These are phyloP conservation scores for Masnerella sp. DNA, from an alignment of 2,888 invertebrate species.

Conservation along the genomic window DNA sequence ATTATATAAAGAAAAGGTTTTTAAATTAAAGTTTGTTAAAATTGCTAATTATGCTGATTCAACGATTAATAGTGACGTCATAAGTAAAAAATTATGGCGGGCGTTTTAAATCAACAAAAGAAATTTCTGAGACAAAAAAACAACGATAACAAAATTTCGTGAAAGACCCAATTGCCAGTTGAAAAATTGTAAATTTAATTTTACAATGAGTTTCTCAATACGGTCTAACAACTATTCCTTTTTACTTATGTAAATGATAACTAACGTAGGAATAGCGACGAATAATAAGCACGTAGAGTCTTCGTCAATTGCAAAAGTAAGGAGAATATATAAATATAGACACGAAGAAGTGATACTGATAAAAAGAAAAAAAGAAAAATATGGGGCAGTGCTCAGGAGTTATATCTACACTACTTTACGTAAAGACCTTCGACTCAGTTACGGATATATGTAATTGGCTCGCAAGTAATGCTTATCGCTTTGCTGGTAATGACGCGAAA, in stretches of 20 bases:
- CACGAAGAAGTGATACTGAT: conserved; percentile 51
- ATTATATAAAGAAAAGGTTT: too few species aligned
- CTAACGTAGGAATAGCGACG: conserved; percentile 18
- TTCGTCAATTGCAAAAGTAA: conserved; percentile 45
- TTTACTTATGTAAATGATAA: conserved; percentile 58
- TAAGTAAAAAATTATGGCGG: too few species aligned
- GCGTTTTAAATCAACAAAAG: too few species aligned
- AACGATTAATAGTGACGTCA: too few species aligned
- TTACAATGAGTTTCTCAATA: conserved; percentile 28
- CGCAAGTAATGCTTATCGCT: conserved; percentile 68
- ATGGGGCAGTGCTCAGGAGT: conserved; percentile 55
- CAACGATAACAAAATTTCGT: too few species aligned
- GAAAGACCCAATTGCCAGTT: too few species aligned
- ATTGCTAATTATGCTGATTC: too few species aligned
- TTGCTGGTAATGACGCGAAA: conserved; percentile 64
- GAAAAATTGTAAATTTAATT: conserved; percentile 7
- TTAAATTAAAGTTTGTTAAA: too few species aligned
- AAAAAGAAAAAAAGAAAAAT: conserved; percentile 59
- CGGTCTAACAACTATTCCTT: conserved; percentile 36
- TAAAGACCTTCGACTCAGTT: conserved; percentile 61
- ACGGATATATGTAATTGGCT: conserved; percentile 64
- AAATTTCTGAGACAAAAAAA: too few species aligned
- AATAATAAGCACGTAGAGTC: conserved; percentile 50
- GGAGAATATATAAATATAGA: conserved; percentile 29
- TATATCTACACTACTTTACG: conserved; percentile 61